phyloP scores from a whole-genome alignment of 2,888 invertebrate genomes.

The Acanthosepion pharaonis region DNA sequence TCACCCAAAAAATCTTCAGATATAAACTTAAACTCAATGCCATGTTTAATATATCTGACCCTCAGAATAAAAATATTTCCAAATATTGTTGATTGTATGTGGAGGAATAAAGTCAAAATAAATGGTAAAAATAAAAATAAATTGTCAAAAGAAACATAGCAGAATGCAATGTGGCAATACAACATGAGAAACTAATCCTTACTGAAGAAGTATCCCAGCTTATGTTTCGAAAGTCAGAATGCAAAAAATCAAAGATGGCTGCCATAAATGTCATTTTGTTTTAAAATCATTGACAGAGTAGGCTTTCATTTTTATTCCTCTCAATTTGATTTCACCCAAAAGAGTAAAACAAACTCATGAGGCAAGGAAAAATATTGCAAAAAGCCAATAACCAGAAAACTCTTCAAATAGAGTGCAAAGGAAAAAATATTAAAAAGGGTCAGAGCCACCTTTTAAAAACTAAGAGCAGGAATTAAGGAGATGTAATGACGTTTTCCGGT shows the following conservation, averaged over 20 bases:
- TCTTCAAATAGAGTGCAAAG: neutral
- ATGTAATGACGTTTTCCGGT: neutral
- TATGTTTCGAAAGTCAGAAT: neutral
- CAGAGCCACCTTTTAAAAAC: neutral
- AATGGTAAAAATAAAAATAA: neutral
- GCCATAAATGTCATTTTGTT: constrained; percentile 6
- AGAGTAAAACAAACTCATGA: constrained; percentile 3
- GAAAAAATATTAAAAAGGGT: neutral
- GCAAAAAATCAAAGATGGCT: constrained; percentile 20
- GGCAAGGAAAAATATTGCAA: neutral
- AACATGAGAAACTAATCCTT: constrained; percentile 12
- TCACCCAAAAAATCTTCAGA: too few relatives aligned
- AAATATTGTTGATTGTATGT: neutral
- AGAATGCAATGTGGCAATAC: neutral
- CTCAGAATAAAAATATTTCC: neutral
- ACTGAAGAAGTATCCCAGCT: neutral
- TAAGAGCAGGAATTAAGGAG: neutral
- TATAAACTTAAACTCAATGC: too few relatives aligned
- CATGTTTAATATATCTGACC: neutral
- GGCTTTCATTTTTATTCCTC: constrained; percentile 4
- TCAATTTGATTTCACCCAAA: neutral
- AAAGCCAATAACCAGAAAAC: neutral
- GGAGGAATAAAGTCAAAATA: neutral
- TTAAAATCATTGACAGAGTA: neutral
- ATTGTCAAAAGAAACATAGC: neutral